Evolutionary conservation across 2,113 vertebrate genomes (phyloP).

Genomic region (Anthoscopus minutus): DNA sequence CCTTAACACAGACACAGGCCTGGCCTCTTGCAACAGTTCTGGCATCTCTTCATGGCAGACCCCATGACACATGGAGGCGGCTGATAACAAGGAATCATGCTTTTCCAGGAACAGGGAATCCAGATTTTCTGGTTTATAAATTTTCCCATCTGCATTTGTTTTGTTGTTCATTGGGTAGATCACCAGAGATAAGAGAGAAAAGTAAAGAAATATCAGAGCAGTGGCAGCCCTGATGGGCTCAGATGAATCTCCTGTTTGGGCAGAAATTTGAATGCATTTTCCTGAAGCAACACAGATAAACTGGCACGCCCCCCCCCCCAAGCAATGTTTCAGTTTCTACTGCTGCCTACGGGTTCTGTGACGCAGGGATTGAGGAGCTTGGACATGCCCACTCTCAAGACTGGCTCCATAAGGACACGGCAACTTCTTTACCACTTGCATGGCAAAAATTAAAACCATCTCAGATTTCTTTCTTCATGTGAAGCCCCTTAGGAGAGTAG

Average conservation of each 20-base stretch:
- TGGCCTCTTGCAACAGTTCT: constrained; percentile 30
- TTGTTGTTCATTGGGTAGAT: constrained; percentile 38
- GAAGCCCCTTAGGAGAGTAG: background rate
- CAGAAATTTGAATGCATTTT: constrained; percentile 51
- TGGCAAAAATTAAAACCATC: background rate
- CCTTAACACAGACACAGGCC: background rate
- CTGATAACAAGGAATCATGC: constrained; percentile 37
- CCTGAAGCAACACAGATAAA: constrained; percentile 28
- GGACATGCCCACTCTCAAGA: constrained; percentile 14
- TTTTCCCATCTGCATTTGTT: constrained; percentile 59
- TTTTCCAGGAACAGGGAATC: constrained; percentile 55
- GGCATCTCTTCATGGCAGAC: constrained; percentile 43
- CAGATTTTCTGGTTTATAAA: constrained; percentile 60
- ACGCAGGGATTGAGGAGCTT: background rate
- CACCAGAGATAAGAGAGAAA: constrained; percentile 47
- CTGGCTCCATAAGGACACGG: background rate
- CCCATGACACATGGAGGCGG: constrained; percentile 51
- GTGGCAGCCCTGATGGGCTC: constrained; percentile 17
- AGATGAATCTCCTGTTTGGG: constrained; percentile 36
- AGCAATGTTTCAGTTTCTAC: background rate
- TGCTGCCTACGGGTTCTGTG: constrained; percentile 16
- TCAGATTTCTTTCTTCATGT: background rate
- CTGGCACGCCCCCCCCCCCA: background rate
- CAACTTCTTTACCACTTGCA: background rate
- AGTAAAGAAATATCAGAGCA: constrained; percentile 22